Percentiles rank a stretch among this genome's conserved stretches.
Evolutionary conservation across 2,797 vertebrate species (phyloP).

Genomic region (Tapirus indicus): DNA sequence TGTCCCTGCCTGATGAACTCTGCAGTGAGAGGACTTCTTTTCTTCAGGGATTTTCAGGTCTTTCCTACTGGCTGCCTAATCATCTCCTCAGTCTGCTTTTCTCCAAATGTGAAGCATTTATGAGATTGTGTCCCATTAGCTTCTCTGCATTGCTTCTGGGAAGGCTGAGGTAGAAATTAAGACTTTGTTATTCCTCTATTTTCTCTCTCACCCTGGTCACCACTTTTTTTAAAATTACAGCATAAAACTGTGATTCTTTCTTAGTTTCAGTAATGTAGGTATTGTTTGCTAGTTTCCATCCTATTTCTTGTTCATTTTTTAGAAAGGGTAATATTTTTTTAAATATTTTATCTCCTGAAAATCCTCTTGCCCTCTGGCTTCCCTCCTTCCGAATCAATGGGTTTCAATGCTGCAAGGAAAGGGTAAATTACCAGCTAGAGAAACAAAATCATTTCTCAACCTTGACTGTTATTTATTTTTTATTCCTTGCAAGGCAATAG

Average conservation of each 20-base stretch:
- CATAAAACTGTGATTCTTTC: background rate
- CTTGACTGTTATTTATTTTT: constrained; percentile 38
- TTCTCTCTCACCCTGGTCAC: background rate
- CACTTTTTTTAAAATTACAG: background rate
- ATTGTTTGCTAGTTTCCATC: background rate
- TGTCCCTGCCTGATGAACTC: background rate
- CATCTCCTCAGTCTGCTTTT: background rate
- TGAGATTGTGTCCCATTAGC: background rate
- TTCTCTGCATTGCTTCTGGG: background rate
- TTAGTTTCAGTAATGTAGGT: constrained; percentile 3
- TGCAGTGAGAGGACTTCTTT: background rate
- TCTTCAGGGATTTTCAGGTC: background rate
- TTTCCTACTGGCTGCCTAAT: background rate
- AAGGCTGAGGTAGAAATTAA: background rate
- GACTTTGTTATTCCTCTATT: background rate
- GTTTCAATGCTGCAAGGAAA: background rate
- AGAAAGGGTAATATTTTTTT: constrained; percentile 6
- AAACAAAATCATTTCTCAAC: constrained; percentile 53
- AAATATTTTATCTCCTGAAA: constrained; percentile 59
- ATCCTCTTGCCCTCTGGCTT: constrained; percentile 44
- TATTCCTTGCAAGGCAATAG: background rate
- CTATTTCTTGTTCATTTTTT: constrained; percentile 59
- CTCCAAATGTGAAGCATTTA: background rate
- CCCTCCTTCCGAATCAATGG: background rate
- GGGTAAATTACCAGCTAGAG: background rate